Base-by-base conservation (phyloP, 2,797 vertebrate genomes). In the Cheirogaleus major region DNA sequence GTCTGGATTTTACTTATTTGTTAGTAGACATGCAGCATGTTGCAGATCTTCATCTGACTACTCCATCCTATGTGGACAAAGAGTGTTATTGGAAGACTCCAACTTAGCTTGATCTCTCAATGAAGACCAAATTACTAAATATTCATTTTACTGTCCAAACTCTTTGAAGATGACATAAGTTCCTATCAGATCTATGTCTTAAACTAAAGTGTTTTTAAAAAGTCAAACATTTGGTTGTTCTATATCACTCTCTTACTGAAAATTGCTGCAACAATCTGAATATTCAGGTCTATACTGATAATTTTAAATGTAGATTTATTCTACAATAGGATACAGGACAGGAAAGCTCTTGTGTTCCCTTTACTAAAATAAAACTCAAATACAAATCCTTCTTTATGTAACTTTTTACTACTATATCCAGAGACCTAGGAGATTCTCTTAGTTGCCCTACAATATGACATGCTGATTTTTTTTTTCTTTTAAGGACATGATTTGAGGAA, bases 301-400 rank as follows among this genome's bases (percentile, higher is more conserved):
- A 61, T 57, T 87, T 48, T 55, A 43, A 67, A 72, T 76, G 75
- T 30, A 65, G 15, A 80, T 92, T 95, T 78, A 96, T 52, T 95
- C 65, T 70, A 61, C 7, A 35, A 1, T 75, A 65, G 14, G 11
- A n/a, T 6, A 43, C 0, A 73, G 70, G 15, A 63, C 9, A 8
- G 14, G 1, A 27, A 35, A 22, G 32, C 2, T 50, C 11, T 73
- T 95, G 25, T n/a, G 32, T 43, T 81, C 50, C 10, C 3, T 83
- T 61, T 73, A 38, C 17, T 57, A 25, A 41, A 43, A 84, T 63
- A 92, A 30, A 76, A n/a, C 1, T 52, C 3, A 17, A 75, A 17
- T 35, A 72, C 79, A 94, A 48, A 41, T 27, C 5, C 3, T 41
- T 25, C 9, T 14, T 93, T 17, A 0, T 45, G 41, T 18, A n/a